Evolutionary conservation across 1,140 invertebrate genomes (phyloP).

Genomic region (Danaus plexippus): DNA sequence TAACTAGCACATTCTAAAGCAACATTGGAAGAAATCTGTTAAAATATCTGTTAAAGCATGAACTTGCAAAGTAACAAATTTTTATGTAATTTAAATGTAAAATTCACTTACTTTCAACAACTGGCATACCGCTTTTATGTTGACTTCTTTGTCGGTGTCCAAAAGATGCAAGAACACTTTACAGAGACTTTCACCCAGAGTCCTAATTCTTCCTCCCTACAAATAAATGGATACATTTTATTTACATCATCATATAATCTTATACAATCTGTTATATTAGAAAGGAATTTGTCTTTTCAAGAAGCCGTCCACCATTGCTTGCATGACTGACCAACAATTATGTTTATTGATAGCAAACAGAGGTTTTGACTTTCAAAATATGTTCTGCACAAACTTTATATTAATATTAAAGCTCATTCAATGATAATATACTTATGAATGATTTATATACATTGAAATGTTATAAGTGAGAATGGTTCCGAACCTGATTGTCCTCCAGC

Average conservation of each 20-base stretch:
- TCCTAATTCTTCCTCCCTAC: conserved; percentile 64
- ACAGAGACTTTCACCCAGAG: conserved; percentile 65
- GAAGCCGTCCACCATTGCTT: not conserved
- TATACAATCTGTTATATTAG: too few relatives aligned
- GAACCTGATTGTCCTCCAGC: conserved; percentile 65
- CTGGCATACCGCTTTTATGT: conserved; percentile 67
- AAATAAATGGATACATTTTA: conserved; percentile 8
- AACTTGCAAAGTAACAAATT: not conserved
- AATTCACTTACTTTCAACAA: conserved; percentile 58
- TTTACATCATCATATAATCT: too few relatives aligned
- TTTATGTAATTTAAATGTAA: conserved; percentile 1
- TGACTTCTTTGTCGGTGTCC: conserved; percentile 58
- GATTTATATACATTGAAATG: conserved; percentile 2
- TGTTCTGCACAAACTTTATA: not conserved
- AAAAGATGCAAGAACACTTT: conserved; percentile 66
- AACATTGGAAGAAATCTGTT: not conserved
- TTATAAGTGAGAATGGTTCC: not conserved
- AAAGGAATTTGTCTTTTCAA: too few relatives aligned
- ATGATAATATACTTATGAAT: conserved; percentile 1
- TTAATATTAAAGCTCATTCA: conserved; percentile 2
- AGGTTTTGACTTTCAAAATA: too few relatives aligned
- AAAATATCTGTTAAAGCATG: not conserved
- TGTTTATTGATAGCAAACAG: too few relatives aligned
- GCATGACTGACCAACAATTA: too few relatives aligned
- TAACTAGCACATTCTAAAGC: too few relatives aligned